Base-by-base conservation (phyloP, 2,113 vertebrate genomes). In the Antennarius striatus region DNA sequence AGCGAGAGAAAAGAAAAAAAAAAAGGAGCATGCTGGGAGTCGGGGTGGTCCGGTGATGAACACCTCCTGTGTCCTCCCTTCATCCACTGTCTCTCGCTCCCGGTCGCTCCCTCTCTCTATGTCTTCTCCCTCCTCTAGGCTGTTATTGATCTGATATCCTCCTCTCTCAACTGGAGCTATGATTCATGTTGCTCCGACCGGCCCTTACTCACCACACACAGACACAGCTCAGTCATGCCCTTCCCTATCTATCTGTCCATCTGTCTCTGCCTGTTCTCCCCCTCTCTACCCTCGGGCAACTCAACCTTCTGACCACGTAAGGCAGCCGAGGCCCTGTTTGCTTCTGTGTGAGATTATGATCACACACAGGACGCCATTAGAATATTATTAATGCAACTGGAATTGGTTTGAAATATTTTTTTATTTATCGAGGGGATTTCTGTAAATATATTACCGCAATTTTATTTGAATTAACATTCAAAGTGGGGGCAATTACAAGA, bases 151-250 rank as follows among this genome's bases (percentile, higher is more conserved):
- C 90, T 77, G 81, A 88, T 89, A 86, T 77, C 75, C 82, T 86
- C 79, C 77, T 71, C 86, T 90, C 90, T 92, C 88, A 90, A 90
- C 91, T 90, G 89, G 84, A 92, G 89, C 89, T 88, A 91, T 92
- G 91, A 92, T 93, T 93, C 91, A 92, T 92, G 89, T 89, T 86
- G 79, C 81, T 87, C 73, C 68, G 78, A 74, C 80, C 40, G 85
- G 82, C 79, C 75, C 81, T 88, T 87, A 86, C 85, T 89, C 87
- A 86, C 84, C 73, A 73, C 77, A 86, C 84, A 86, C 83, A 89
- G 85, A 88, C 87, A 89, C 86, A 82, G 82, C 80, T 83, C 88
- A 87, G 88, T 89, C 89, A 89, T 81, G 86, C 84, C 78, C 85
- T 77, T 51, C 65, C 63, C 78, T 85, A 88, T 90, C 85, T 83